phyloP scores from a whole-genome alignment of 2,113 vertebrate species.

The Calyptomena viridis region DNA sequence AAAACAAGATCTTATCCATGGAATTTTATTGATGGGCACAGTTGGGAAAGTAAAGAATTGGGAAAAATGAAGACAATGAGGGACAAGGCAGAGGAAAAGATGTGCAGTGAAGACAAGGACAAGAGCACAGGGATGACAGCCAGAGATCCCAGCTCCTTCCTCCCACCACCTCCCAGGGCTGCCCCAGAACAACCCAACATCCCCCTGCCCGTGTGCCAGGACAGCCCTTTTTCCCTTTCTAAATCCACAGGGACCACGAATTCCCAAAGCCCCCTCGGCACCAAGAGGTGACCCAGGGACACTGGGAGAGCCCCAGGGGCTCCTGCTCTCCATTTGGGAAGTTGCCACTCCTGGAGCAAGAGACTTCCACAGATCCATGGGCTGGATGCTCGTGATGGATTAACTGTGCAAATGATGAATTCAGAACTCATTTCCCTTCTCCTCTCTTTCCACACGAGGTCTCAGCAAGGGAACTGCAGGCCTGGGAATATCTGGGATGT shows the following conservation, averaged over 20 bases:
- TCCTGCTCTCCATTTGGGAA: not conserved
- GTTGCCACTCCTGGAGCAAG: not conserved
- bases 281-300: not conserved
- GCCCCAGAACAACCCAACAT: not conserved
- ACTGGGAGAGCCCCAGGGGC: not conserved
- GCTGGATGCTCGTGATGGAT: not conserved
- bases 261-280: not conserved
- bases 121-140: not conserved
- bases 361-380: fast-evolving
- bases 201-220: not conserved
- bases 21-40: not conserved
- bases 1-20: fast-evolving
- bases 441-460: not conserved
- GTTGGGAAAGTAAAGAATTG: not conserved
- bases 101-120: not conserved
- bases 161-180: not conserved
- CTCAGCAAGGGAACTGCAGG: not conserved
- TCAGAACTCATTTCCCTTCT: not conserved
- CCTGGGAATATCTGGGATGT: not conserved
- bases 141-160: not conserved
- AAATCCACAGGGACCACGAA: fast-evolving
- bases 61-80: not conserved
- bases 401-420: not conserved
- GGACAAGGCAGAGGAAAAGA: not conserved
- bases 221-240: not conserved